Evolutionary conservation across 2,888 invertebrate species (phyloP).

Genomic region (Chrysotoxum bicinctum): DNA sequence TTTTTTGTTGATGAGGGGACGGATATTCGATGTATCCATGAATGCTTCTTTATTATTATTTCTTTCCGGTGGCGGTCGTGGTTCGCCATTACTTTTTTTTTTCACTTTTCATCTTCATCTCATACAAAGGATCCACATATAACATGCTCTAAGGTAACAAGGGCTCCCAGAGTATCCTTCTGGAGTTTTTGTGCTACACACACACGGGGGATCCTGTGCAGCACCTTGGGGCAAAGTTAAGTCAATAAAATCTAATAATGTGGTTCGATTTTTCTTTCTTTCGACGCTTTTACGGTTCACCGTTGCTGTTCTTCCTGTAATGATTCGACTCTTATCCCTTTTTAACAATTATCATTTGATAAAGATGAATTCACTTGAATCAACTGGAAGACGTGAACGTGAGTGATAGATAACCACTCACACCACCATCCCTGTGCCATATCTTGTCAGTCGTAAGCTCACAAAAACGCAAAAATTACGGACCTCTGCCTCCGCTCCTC

Average conservation of each 20-base stretch:
- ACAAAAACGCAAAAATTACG: not conserved
- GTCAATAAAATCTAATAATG: conserved; percentile 73
- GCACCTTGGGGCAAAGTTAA: conserved; percentile 53
- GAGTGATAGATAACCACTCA: conserved; percentile 57
- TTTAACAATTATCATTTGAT: conserved; percentile 70
- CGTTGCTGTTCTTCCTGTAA: conserved; percentile 39
- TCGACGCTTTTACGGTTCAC: conserved; percentile 42
- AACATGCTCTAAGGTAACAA: conserved; percentile 12
- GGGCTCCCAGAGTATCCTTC: not conserved
- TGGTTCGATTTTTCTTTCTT: conserved; percentile 58
- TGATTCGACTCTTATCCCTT: conserved; percentile 61
- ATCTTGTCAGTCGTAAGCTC: not conserved
- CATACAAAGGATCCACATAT: conserved; percentile 31
- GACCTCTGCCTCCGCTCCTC: not conserved
- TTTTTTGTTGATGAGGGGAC: not conserved
- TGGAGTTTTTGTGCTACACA: not conserved
- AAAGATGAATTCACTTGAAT: conserved; percentile 66
- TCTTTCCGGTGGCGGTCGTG: conserved; percentile 38
- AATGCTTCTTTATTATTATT: conserved; percentile 70
- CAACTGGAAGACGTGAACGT: conserved; percentile 38
- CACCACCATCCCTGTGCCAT: not conserved
- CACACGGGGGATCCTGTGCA: not conserved
- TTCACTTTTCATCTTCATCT: conserved; percentile 8
- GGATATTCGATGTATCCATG: conserved; percentile 51
- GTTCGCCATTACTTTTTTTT: conserved; percentile 27